Percentiles rank a stretch among this genome's conserved stretches.
Evolutionary conservation across 2,888 invertebrate species (phyloP).

Genomic region (Cheilosia pagana): DNA sequence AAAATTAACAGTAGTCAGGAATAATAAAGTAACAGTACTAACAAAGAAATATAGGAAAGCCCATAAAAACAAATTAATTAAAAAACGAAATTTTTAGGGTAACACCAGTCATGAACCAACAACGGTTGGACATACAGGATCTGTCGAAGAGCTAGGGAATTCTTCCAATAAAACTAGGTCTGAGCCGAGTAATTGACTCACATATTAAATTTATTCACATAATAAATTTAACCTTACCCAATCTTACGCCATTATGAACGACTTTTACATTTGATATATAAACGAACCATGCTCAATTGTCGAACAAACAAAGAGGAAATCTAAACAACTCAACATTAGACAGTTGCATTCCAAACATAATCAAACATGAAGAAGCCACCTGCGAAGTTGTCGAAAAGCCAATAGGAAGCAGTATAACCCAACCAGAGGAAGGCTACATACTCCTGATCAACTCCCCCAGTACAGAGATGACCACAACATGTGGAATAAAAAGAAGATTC

Average conservation of each 20-base stretch:
- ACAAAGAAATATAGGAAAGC: constrained; percentile 9
- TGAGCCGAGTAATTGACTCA: constrained; percentile 10
- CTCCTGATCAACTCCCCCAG: background rate
- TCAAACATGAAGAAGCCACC: background rate
- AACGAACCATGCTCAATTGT: too few relatives aligned
- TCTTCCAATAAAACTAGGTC: constrained; percentile 10
- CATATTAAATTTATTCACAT: constrained; percentile 25
- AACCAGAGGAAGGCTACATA: background rate
- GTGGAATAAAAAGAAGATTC: background rate
- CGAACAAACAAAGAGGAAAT: constrained; percentile 1
- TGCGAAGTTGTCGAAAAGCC: background rate
- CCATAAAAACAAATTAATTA: constrained; percentile 9
- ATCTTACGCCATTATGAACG: too few relatives aligned
- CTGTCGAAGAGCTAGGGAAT: background rate
- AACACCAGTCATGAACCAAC: background rate
- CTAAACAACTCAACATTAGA: background rate
- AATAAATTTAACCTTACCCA: too few relatives aligned
- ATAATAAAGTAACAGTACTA: constrained; percentile 9
- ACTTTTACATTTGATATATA: too few relatives aligned
- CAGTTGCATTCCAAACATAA: constrained; percentile 1
- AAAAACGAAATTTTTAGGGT: constrained; percentile 6
- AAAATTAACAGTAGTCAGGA: background rate
- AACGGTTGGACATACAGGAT: constrained; percentile 12
- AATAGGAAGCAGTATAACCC: background rate
- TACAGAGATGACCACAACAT: constrained; percentile 1